Base-by-base conservation (phyloP, 2,888 invertebrate genomes). In the Eristalis tenax region DNA sequence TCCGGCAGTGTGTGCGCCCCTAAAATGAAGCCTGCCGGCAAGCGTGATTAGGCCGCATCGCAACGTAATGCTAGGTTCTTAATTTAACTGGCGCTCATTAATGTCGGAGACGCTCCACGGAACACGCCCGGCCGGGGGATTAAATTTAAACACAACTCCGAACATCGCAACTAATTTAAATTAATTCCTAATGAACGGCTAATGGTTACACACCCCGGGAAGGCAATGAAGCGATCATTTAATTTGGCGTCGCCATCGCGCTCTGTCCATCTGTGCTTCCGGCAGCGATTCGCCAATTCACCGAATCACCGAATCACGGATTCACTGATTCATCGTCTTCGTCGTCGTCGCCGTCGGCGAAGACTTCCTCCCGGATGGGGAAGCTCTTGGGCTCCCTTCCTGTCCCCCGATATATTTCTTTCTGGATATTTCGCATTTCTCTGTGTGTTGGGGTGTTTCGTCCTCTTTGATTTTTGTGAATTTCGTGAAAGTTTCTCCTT, bases 151-250 rank as follows among this genome's bases (percentile, higher is more conserved):
- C 87, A 87, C 83, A 87, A 87, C 83, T 87, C 75, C 75, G 87
- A 87, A 80, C 83, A 87, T 87, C 87, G 73, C 87, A 87, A 83
- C 87, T 87, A 87, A 87, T 87, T 87, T 83, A 83, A 87, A 87
- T 87, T 87, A 87, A 87, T 87, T 87, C 86, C 82, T 86, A 86
- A 86, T 83, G 83, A 83, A 86, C 83, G 83, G 76, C 87, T 87
- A 87, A 83, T 83, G 79, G 79, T 83, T 80, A 87, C 71, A 78
- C 82, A 78, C 78, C 78, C 74, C 66, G 70, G 57, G 83, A 82
- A 86, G 70, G 78, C 78, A 86, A 86, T 86, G 77, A 79, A 64
- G 78, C 83, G 83, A 75, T 66, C 82, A 56, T 75, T 86, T 74
- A 82, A 86, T 83, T 86, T 83, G 82, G 83, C 86, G 65, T 74